Base-by-base conservation (phyloP, 2,113 vertebrate species). In the Hyperoodon ampullatus region DNA sequence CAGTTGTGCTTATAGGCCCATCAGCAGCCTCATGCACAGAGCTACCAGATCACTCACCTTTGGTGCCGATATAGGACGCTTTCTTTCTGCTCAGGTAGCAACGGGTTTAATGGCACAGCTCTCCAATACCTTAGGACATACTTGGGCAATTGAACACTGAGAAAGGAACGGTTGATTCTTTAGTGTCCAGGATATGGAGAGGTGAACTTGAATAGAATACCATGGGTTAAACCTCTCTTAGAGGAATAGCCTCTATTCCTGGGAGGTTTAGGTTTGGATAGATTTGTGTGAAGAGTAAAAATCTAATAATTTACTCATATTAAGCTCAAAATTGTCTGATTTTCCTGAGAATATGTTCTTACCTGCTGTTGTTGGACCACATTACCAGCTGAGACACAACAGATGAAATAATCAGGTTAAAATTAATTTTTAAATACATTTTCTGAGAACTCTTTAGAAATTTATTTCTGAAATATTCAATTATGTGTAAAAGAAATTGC, bases 401-500 rank as follows among this genome's bases (percentile, higher is more conserved):
- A 90, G 94, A 74, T 89, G 66, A 95, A 97, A 80, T 77, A 93
- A 97, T 87, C 89, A 77, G 60, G 83, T 90, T 96, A 93, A 85
- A 81, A 96, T 94, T 86, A 96, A 94, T 92, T 97, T 97, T 78
- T 65, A 95, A 95, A 95, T 83, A 65, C 66, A 80, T 92, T 93
- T 95, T 87, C 84, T 65, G 82, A 97, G 95, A 97, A 88, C 77
- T 65, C 55, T 90, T 94, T 13, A 88, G 71, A 95, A 96, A 93
- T 82, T 97, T 96, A 86, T 84, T 93, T 91, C 66, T 95, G 42
- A 60, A 95, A 84, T 95, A 86, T 96, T 97, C 88, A 96, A 78
- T 97, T 93, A 88, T 26, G 23, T 96, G 9, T 89, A 75, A 86
- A 92, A 97, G 70, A 90, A 96, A 97, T 94, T 93, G 74, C 70